These are phyloP conservation scores for Hemicordylus capensis DNA, from an alignment of 2,113 vertebrate genomes.

Conservation along the genomic window DNA sequence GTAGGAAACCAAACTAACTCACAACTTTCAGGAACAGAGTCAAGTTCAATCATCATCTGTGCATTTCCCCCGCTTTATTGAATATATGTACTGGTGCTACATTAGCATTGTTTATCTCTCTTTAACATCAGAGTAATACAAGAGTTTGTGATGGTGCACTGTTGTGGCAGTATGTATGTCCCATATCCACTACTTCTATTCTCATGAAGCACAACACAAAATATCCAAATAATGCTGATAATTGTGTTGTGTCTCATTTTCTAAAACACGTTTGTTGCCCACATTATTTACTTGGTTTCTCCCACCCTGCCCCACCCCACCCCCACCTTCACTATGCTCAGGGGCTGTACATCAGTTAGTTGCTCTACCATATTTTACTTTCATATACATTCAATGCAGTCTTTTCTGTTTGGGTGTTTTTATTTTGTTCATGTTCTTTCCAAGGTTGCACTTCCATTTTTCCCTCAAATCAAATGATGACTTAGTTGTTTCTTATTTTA, in stretches of 20 bases:
- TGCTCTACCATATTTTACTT: conserved; percentile 22
- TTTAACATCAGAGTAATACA: neutral
- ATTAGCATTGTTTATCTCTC: neutral
- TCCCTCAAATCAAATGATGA: conserved; percentile 46
- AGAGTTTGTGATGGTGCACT: neutral
- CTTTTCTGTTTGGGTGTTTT: conserved; percentile 26
- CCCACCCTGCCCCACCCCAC: too few relatives aligned
- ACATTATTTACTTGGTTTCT: neutral
- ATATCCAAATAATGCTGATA: neutral
- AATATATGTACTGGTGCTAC: neutral
- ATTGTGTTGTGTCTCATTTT: neutral
- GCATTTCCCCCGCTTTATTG: neutral
- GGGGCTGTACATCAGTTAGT: neutral
- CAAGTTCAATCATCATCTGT: neutral
- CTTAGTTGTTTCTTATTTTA: conserved; percentile 17
- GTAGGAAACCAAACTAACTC: neutral
- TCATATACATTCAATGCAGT: neutral
- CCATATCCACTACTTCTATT: neutral
- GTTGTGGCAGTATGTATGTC: neutral
- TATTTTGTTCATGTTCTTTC: neutral
- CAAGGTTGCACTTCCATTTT: neutral
- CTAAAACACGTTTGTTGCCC: neutral
- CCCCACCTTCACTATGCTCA: too few relatives aligned
- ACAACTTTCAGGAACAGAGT: too few relatives aligned
- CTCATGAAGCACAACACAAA: neutral